A percentile compares a stretch with the other conserved stretches of the same genome.
Conservation (phyloP, 2,888 invertebrate species). For the Hermaeophaga mercurialis region DNA sequence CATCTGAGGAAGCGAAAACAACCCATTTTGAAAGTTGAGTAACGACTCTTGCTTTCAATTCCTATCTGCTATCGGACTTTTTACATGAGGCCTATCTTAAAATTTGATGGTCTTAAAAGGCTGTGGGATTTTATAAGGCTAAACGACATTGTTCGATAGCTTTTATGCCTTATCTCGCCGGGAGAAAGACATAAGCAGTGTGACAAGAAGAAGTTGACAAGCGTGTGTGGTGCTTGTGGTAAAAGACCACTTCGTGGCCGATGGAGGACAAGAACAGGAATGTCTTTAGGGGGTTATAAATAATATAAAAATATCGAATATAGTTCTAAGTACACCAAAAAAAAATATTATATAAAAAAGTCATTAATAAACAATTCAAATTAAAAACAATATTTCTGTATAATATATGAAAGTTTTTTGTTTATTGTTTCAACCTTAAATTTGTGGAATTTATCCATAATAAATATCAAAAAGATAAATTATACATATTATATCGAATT, state of each 20-base stretch:
- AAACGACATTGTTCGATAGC: conserved; percentile 39
- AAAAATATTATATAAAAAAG: too few species aligned
- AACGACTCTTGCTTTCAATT: conserved; percentile 24
- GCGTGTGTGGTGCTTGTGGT: conserved; percentile 36
- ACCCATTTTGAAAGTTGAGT: conserved; percentile 14
- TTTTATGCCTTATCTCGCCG: conserved; percentile 41
- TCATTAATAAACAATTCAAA: too few species aligned
- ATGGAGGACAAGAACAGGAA: neutral
- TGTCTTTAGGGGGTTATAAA: neutral
- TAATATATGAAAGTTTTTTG: too few species aligned
- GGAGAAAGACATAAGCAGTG: conserved; percentile 40
- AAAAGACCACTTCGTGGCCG: conserved; percentile 13
- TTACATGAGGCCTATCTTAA: conserved; percentile 33
- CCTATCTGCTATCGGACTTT: conserved; percentile 30
- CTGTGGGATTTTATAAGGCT: conserved; percentile 25
- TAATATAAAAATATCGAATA: too few species aligned
- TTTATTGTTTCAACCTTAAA: too few species aligned
- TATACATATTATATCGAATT: too few species aligned
- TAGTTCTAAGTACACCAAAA: too few species aligned
- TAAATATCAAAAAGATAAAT: too few species aligned
- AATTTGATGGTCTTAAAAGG: conserved; percentile 35
- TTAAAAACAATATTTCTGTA: too few species aligned
- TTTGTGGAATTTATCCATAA: too few species aligned
- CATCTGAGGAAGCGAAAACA: conserved; percentile 10
- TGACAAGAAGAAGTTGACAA: conserved; percentile 48